Evolutionary conservation across 2,113 vertebrate genomes (phyloP), one percentile per base, ranked within the genome.

Genomic region (Rhinogobius similis): DNA sequence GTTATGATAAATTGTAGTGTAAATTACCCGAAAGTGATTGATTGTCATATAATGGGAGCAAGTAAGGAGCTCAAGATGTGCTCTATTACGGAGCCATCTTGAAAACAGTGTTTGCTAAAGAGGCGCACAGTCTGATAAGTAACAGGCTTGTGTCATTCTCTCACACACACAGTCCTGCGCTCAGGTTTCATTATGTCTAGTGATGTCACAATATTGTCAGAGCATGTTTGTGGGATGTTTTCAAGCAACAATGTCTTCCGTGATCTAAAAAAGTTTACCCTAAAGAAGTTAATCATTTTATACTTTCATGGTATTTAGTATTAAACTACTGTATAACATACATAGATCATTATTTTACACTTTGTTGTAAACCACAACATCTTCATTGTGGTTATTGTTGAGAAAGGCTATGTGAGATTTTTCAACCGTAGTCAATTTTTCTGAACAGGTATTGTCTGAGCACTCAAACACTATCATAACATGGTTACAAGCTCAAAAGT

Each of bases 101-200:
- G 66, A 58, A 82, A 70, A 59, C 68, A 71, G 68, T 76, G 61
- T n/a, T 23, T 68, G 58, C 71, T 71, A 48, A 76, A 74, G 43
- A 36, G 24, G 14, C 36, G 12, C 23, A 55, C 52, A 70, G 48
- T 62, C 59, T 38, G 38, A 71, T 65, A 68, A 62, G 69, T 44
- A 72, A 59, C 65, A 75, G 65, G 23, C 63, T 59, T 1, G 12
- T 29, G 69, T 41, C 43, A 68, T 48, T 39, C 43, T 59, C 27
- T 78, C 44, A 73, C 63, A 44, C 67, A 66, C 70, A 70, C 50
- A 71, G 11, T 5, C 46, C 4, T 20, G 2, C 9, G 53, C 46
- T 8, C 23, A 46, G 29, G 20, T 73, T 52, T 69, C 18, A 62
- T 53, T 36, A 36, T n/a, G 36, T 23, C 16, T 11, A 14, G 1